Conservation (phyloP, 2,888 invertebrate genomes). For the Macrophya annulata region DNA sequence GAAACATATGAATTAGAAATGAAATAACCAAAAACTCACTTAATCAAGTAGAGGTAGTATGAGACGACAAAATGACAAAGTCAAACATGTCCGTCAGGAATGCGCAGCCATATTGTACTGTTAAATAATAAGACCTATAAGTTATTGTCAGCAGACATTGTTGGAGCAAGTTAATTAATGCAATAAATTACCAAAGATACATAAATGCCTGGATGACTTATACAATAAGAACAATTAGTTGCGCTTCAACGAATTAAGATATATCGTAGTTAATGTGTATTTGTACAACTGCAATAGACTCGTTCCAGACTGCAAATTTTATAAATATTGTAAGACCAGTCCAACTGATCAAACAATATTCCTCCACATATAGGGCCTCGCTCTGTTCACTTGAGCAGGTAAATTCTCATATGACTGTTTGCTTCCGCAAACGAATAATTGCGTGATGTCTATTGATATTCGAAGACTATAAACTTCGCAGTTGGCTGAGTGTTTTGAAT, state of each 20-base stretch:
- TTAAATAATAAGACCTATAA: no score
- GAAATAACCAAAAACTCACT: no score
- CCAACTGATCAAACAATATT: background rate
- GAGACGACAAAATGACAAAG: no score
- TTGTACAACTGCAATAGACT: background rate
- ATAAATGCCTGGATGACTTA: background rate
- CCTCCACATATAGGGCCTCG: background rate
- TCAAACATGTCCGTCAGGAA: no score
- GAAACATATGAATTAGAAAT: no score
- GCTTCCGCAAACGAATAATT: background rate
- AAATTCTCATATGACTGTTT: background rate
- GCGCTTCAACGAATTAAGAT: background rate
- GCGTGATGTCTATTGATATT: no score
- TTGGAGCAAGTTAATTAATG: background rate
- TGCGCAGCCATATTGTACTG: no score
- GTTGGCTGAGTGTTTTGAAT: background rate
- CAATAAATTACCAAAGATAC: slow-evolving; percentile 3
- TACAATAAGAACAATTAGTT: background rate
- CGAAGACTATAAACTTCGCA: background rate
- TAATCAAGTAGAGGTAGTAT: no score
- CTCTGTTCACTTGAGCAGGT: background rate
- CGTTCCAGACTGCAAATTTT: background rate
- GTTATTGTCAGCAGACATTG: background rate
- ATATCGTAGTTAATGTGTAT: background rate
- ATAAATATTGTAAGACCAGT: background rate